phyloP scores from a whole-genome alignment of 2,888 invertebrate species.

The Cerastis leucographa region DNA sequence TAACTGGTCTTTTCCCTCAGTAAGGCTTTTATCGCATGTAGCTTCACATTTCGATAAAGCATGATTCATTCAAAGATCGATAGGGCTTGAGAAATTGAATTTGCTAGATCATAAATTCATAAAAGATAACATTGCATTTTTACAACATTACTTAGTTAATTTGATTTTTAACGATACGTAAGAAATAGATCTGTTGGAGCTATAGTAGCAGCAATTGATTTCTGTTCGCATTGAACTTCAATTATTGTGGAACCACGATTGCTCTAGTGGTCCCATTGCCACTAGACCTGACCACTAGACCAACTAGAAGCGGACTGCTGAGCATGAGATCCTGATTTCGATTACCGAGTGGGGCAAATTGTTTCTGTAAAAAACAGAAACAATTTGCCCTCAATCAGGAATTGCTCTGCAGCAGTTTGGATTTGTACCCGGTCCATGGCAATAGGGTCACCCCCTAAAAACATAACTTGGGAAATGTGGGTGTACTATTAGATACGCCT shows the following conservation, averaged over 20 bases:
- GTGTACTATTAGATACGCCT: not conserved
- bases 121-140: not conserved
- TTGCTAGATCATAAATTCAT: not conserved
- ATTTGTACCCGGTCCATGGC: not conserved
- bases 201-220: not conserved
- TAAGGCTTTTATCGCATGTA: conserved; percentile 30
- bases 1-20: conserved; percentile 5
- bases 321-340: not conserved
- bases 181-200: not conserved
- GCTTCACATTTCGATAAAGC: conserved; percentile 29
- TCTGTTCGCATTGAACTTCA: not conserved
- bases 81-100: conserved; percentile 1
- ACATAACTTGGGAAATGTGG: not conserved
- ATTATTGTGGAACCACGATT: not conserved
- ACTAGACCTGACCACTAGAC: too few relatives aligned
- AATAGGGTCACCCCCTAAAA: not conserved
- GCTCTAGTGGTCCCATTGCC: not conserved
- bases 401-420: not conserved
- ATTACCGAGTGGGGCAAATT: not conserved
- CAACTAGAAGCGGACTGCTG: not conserved
- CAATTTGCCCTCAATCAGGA: too few relatives aligned
- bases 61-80: conserved; percentile 24
- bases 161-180: not conserved
- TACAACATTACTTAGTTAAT: not conserved
- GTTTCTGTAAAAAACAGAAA: too few relatives aligned